phyloP scores from a whole-genome alignment of 2,888 invertebrate species.

The Teinopalpus imperialis region DNA sequence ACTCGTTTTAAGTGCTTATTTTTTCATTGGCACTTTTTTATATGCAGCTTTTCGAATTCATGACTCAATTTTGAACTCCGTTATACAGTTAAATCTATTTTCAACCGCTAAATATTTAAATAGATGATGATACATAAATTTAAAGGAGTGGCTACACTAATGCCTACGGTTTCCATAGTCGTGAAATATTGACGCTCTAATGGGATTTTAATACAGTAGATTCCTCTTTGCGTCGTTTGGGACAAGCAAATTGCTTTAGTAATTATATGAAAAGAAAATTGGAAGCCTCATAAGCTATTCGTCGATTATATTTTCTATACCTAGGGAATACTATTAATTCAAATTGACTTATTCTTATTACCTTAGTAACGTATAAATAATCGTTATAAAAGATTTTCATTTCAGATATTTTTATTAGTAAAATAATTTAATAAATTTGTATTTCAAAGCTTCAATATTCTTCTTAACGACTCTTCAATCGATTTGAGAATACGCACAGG shows the following conservation, averaged over 20 bases:
- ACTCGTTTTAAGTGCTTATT: too few species aligned
- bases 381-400: too few species aligned
- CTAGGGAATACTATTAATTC: background rate
- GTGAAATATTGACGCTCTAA: constrained; percentile 18
- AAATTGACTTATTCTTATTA: background rate
- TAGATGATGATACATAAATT: constrained; percentile 6
- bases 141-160: background rate
- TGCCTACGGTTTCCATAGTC: constrained; percentile 8
- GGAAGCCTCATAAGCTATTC: constrained; percentile 1
- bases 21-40: too few species aligned
- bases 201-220: constrained; percentile 19
- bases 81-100: too few species aligned
- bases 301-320: background rate
- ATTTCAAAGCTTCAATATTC: too few species aligned
- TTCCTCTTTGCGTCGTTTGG: constrained; percentile 1
- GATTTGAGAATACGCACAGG: too few species aligned
- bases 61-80: too few species aligned
- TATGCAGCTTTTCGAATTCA: too few species aligned
- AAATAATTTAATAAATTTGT: too few species aligned
- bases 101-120: constrained; percentile 5
- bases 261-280: constrained; percentile 5
- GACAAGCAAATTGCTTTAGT: constrained; percentile 11
- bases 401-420: too few species aligned
- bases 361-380: too few species aligned
- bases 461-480: too few species aligned